Conservation (phyloP, 2,888 invertebrate genomes). For the Chaetoderma sp. region DNA sequence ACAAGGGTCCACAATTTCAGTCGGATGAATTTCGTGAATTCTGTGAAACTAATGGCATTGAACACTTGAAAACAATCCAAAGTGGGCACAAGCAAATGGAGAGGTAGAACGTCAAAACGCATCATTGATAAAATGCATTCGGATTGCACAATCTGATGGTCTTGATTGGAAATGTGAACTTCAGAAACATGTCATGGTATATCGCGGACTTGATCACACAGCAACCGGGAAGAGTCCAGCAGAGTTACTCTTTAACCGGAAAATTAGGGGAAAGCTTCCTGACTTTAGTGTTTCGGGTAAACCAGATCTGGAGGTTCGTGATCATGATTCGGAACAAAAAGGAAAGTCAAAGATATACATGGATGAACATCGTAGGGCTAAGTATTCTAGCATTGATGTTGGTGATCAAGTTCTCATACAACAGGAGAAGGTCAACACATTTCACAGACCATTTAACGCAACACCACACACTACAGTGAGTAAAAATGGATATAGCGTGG, state of each 20-base stretch:
- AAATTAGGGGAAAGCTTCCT: conserved; percentile 18
- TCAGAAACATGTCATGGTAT: conserved; percentile 2
- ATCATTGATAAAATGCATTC: conserved; percentile 31
- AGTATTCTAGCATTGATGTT: background rate
- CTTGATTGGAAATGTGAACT: conserved; percentile 18
- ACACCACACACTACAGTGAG: background rate
- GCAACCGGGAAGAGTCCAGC: conserved; percentile 17
- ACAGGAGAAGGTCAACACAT: background rate
- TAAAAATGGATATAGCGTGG: background rate
- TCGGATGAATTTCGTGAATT: background rate
- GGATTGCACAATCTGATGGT: conserved; percentile 25
- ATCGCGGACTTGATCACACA: background rate
- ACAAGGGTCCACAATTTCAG: background rate
- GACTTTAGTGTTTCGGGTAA: background rate
- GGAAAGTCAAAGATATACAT: conserved; percentile 3
- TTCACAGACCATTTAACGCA: background rate
- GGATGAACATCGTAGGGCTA: background rate
- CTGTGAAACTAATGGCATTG: conserved; percentile 11
- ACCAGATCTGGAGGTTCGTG: conserved; percentile 4
- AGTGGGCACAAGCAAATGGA: conserved; percentile 36
- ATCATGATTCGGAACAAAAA: conserved; percentile 13
- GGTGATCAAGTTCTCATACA: background rate
- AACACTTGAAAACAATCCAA: conserved; percentile 19
- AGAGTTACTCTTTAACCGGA: conserved; percentile 11
- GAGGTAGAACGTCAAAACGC: conserved; percentile 35